phyloP scores from a whole-genome alignment of 2,113 vertebrate species.

The Pseudonaja textilis region DNA sequence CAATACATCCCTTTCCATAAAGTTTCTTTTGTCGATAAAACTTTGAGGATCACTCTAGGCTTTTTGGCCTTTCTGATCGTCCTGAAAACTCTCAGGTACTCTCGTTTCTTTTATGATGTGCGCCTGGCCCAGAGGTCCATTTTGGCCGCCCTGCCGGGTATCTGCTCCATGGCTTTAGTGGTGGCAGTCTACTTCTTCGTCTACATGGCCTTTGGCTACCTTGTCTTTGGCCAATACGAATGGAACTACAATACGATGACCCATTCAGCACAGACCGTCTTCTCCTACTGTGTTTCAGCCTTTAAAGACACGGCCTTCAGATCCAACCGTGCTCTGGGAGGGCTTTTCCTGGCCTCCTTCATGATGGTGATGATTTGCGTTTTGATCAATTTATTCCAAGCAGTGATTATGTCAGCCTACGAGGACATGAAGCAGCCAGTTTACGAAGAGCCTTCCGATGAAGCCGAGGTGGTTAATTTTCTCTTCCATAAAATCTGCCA shows the following conservation, averaged over 20 bases:
- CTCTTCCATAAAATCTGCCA: slow-evolving; percentile 33
- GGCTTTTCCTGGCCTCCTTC: slow-evolving; percentile 63
- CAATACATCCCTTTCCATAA: slow-evolving; percentile 67
- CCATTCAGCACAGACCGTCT: slow-evolving; percentile 56
- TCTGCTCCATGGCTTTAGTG: slow-evolving; percentile 60
- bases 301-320: slow-evolving; percentile 54
- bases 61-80: slow-evolving; percentile 60
- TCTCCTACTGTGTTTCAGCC: slow-evolving; percentile 62
- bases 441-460: slow-evolving; percentile 60
- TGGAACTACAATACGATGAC: slow-evolving; percentile 56
- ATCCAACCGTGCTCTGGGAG: slow-evolving; percentile 46
- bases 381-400: slow-evolving; percentile 63
- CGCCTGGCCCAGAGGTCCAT: slow-evolving; percentile 60
- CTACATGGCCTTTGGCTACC: slow-evolving; percentile 61
- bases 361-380: slow-evolving; percentile 62
- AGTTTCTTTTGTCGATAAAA: slow-evolving; percentile 51
- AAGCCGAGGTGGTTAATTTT: slow-evolving; percentile 55
- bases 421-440: slow-evolving; percentile 50
- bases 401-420: slow-evolving; percentile 60
- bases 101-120: slow-evolving; percentile 48
- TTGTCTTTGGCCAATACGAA: slow-evolving; percentile 69
- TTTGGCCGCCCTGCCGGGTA: slow-evolving; percentile 37
- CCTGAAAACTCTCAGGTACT: slow-evolving; percentile 66
- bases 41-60: slow-evolving; percentile 46
- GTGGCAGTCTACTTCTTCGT: slow-evolving; percentile 48